phyloP scores from a whole-genome alignment of 2,797 vertebrate species.

The Eremophila alpestris region DNA sequence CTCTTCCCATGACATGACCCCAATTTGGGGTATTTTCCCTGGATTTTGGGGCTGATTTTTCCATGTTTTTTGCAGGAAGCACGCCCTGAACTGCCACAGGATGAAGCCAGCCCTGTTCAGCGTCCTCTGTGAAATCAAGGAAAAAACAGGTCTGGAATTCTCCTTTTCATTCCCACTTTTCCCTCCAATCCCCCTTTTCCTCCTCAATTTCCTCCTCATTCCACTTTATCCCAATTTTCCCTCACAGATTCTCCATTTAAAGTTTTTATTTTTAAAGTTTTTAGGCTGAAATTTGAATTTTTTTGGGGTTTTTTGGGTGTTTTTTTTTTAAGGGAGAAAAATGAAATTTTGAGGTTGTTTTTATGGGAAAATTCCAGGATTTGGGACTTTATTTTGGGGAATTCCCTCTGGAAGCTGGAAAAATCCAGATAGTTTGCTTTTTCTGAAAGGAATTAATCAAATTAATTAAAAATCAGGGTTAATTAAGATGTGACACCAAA shows the following conservation, averaged over 20 bases:
- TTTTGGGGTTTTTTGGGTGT: neutral
- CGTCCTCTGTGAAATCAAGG: neutral
- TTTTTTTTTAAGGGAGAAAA: neutral
- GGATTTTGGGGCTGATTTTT: neutral
- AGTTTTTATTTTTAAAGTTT: too few species aligned
- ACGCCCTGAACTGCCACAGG: neutral
- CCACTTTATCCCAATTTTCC: neutral
- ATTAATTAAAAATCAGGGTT: neutral
- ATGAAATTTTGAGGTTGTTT: neutral
- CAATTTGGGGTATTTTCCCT: neutral
- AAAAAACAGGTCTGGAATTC: neutral
- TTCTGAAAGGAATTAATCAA: too few species aligned
- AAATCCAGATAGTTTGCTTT: neutral
- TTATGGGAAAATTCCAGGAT: neutral
- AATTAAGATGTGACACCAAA: neutral
- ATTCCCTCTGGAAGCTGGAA: neutral
- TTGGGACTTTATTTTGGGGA: neutral
- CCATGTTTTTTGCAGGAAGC: neutral
- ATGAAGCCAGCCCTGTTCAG: neutral
- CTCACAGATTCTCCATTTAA: fast-evolving
- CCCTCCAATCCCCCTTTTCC: neutral
- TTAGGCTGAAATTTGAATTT: neutral
- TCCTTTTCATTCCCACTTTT: neutral
- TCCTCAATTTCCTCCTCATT: neutral
- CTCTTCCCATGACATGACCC: fast-evolving